These are phyloP conservation scores for Poeciliopsis presidionis DNA, from an alignment of 2,797 vertebrate genomes.

Conservation along the genomic window DNA sequence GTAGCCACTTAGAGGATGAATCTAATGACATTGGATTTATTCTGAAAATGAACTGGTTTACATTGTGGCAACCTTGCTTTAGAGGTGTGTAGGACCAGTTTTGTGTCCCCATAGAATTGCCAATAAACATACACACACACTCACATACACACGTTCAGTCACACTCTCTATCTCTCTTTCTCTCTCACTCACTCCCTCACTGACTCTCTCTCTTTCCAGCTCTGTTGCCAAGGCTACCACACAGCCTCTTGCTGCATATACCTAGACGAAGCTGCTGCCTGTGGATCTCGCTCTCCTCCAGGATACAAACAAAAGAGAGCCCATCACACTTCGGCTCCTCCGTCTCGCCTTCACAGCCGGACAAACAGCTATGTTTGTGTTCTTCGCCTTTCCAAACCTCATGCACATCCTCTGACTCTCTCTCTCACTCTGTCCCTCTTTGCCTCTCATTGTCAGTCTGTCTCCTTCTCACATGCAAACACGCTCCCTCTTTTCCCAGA, in stretches of 20 bases:
- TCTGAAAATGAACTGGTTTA: slow-evolving; percentile 13
- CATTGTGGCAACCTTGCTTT: not conserved
- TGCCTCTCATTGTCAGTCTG: slow-evolving; percentile 27
- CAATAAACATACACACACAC: slow-evolving; percentile 43
- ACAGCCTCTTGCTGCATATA: slow-evolving; percentile 84
- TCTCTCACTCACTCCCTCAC: slow-evolving; percentile 34
- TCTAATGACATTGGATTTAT: not conserved
- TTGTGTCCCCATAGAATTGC: slow-evolving; percentile 49
- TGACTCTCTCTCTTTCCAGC: slow-evolving; percentile 70
- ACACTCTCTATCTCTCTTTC: slow-evolving; percentile 34
- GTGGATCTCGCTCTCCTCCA: slow-evolving; percentile 75
- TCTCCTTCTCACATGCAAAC: slow-evolving; percentile 51
- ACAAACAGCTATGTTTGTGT: slow-evolving; percentile 26
- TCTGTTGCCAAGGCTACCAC: slow-evolving; percentile 85
- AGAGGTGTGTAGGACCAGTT: slow-evolving; percentile 25
- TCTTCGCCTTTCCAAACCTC: slow-evolving; percentile 49
- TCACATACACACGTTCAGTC: slow-evolving; percentile 19
- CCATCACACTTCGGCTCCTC: slow-evolving; percentile 60
- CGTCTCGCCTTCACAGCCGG: slow-evolving; percentile 35
- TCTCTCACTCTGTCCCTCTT: slow-evolving; percentile 13
- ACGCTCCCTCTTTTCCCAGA: slow-evolving; percentile 55
- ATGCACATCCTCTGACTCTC: slow-evolving; percentile 12
- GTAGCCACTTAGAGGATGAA: slow-evolving; percentile 5
- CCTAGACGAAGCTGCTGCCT: slow-evolving; percentile 79
- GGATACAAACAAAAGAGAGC: slow-evolving; percentile 79